Percentiles rank a stretch among this genome's conserved stretches.
Conservation (phyloP, 2,888 invertebrate genomes). For the Plagiodera versicolora region DNA sequence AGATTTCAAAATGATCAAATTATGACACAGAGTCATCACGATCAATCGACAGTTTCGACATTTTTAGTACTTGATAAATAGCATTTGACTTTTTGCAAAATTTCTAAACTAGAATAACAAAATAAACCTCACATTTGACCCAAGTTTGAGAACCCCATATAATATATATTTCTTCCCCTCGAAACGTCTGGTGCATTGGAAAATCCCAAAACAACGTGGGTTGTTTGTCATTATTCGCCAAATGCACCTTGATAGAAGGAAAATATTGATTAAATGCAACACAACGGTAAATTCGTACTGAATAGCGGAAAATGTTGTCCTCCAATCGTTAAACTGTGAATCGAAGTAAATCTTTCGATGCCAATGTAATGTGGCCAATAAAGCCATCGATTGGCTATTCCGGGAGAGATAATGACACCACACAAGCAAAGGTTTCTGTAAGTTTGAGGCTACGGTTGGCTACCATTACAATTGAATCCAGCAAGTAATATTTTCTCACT, state of each 20-base stretch:
- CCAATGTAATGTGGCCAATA: background rate
- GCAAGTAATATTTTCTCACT: too few relatives aligned
- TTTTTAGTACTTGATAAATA: too few relatives aligned
- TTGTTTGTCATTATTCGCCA: background rate
- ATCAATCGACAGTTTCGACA: too few relatives aligned
- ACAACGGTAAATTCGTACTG: background rate
- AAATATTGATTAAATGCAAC: background rate
- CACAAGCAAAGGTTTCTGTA: background rate
- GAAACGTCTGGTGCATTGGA: too few relatives aligned
- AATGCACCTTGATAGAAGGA: background rate
- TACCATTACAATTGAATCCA: background rate
- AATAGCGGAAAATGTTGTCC: background rate
- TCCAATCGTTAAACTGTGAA: background rate
- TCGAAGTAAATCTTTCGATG: background rate
- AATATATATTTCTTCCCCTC: too few relatives aligned
- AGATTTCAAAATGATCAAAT: too few relatives aligned
- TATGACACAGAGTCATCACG: too few relatives aligned
- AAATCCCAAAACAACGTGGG: too few relatives aligned
- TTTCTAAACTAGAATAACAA: too few relatives aligned
- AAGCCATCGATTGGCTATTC: background rate
- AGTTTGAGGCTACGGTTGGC: background rate
- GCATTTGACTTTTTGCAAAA: too few relatives aligned
- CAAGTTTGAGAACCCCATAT: too few relatives aligned
- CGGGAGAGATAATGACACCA: background rate
- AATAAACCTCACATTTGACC: too few relatives aligned